phyloP scores from a whole-genome alignment of 2,888 invertebrate genomes.

The Hypomecis atomaria region DNA sequence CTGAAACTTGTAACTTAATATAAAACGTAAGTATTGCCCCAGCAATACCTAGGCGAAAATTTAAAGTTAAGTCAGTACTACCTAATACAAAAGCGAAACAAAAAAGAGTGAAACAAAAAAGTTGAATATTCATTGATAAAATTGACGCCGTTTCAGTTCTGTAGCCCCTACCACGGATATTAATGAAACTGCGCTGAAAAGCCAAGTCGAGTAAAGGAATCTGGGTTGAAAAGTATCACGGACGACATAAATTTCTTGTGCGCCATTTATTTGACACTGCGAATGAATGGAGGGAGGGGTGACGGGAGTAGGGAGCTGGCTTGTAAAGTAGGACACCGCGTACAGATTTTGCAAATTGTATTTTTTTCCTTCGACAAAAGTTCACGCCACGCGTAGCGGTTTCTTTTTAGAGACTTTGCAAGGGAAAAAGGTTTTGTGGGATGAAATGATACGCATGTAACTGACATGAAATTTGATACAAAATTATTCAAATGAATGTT shows the following conservation, averaged over 20 bases:
- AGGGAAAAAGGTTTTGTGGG: slow-evolving; percentile 3
- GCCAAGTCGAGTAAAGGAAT: slow-evolving; percentile 45
- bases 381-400: slow-evolving; percentile 16
- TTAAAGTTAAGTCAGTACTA: no score
- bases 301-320: slow-evolving; percentile 49
- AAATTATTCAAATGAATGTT: not conserved
- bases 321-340: slow-evolving; percentile 45
- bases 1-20: no score
- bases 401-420: slow-evolving; percentile 5
- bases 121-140: not conserved
- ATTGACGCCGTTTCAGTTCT: not conserved
- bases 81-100: no score
- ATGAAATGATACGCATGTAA: not conserved
- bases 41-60: no score
- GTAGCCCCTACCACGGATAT: slow-evolving; percentile 7
- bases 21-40: no score
- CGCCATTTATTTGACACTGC: slow-evolving; percentile 74
- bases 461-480: not conserved
- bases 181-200: slow-evolving; percentile 27
- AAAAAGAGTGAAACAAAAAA: no score
- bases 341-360: slow-evolving; percentile 33
- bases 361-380: slow-evolving; percentile 33
- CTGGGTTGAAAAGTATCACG: slow-evolving; percentile 59
- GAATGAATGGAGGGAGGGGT: slow-evolving; percentile 58
- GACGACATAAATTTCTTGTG: slow-evolving; percentile 74